Percentiles rank a stretch among this genome's conserved stretches.
Conservation (phyloP, 2,797 vertebrate species). For the Anableps anableps region DNA sequence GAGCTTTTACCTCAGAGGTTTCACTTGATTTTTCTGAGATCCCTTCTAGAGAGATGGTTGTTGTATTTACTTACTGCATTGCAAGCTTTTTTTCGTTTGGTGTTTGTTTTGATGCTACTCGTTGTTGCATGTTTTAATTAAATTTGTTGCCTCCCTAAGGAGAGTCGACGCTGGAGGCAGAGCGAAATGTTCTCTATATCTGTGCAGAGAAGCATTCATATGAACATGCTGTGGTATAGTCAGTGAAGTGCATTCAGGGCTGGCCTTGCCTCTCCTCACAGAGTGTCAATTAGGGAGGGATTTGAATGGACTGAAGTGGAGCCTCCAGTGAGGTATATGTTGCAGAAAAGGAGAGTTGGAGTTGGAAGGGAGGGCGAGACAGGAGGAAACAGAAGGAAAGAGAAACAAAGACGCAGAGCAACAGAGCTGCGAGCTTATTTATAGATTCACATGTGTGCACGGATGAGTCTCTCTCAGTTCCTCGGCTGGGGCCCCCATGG, state of each 20-base stretch:
- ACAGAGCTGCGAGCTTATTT: slow-evolving; percentile 65
- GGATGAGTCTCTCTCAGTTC: slow-evolving; percentile 54
- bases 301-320: slow-evolving; percentile 74
- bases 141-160: slow-evolving; percentile 48
- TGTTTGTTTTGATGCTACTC: slow-evolving; percentile 61
- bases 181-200: slow-evolving; percentile 54
- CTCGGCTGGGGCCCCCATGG: slow-evolving; percentile 55
- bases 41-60: slow-evolving; percentile 40
- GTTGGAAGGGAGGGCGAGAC: slow-evolving; percentile 16
- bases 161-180: slow-evolving; percentile 38
- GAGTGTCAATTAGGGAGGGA: slow-evolving; percentile 76
- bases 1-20: slow-evolving; percentile 42
- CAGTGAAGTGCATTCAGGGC: slow-evolving; percentile 74
- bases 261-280: slow-evolving; percentile 66
- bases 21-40: slow-evolving; percentile 56
- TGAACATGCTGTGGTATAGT: slow-evolving; percentile 66
- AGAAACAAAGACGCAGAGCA: slow-evolving; percentile 56
- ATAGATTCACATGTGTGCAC: slow-evolving; percentile 67
- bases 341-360: slow-evolving; percentile 49
- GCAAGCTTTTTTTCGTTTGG: slow-evolving; percentile 40
- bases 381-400: slow-evolving; percentile 32
- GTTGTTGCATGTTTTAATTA: slow-evolving; percentile 57
- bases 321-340: slow-evolving; percentile 68
- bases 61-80: slow-evolving; percentile 56
- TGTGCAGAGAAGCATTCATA: slow-evolving; percentile 59